Evolutionary conservation across 2,888 invertebrate species (phyloP).

Genomic region (Tortricodes alternella): DNA sequence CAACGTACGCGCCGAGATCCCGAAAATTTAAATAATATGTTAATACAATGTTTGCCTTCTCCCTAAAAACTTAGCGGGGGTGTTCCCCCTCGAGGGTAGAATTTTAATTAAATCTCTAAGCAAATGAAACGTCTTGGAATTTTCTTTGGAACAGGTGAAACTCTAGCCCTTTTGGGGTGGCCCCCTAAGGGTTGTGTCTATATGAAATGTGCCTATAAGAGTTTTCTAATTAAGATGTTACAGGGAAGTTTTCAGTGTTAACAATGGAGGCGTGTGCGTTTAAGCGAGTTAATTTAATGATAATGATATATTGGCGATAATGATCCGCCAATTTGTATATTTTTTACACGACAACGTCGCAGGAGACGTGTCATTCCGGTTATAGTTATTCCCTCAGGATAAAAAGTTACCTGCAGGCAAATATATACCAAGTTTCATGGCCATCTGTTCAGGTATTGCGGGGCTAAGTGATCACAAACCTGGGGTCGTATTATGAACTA

Average conservation of each 20-base stretch:
- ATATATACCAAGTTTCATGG: too few relatives aligned
- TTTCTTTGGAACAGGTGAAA: constrained; percentile 70
- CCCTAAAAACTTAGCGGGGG: constrained; percentile 67
- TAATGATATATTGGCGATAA: too few relatives aligned
- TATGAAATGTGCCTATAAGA: neutral
- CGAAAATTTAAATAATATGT: constrained; percentile 78
- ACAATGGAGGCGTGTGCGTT: neutral
- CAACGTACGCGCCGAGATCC: constrained; percentile 5
- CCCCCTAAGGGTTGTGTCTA: neutral
- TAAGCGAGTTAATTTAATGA: neutral
- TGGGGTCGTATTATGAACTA: too few relatives aligned
- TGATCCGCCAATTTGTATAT: too few relatives aligned
- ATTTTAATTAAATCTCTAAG: constrained; percentile 78
- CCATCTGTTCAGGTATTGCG: too few relatives aligned
- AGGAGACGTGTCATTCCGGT: too few relatives aligned
- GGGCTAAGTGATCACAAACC: too few relatives aligned
- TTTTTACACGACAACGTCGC: too few relatives aligned
- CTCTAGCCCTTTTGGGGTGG: constrained; percentile 13
- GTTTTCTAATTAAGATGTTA: constrained; percentile 20
- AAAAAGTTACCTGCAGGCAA: too few relatives aligned
- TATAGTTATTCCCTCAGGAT: too few relatives aligned
- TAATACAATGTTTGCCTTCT: constrained; percentile 73
- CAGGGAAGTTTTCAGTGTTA: neutral
- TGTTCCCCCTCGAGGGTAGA: constrained; percentile 47
- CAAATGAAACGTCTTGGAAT: constrained; percentile 64